phyloP scores from a whole-genome alignment of 2,797 vertebrate species.

The Meriones psammophilus region DNA sequence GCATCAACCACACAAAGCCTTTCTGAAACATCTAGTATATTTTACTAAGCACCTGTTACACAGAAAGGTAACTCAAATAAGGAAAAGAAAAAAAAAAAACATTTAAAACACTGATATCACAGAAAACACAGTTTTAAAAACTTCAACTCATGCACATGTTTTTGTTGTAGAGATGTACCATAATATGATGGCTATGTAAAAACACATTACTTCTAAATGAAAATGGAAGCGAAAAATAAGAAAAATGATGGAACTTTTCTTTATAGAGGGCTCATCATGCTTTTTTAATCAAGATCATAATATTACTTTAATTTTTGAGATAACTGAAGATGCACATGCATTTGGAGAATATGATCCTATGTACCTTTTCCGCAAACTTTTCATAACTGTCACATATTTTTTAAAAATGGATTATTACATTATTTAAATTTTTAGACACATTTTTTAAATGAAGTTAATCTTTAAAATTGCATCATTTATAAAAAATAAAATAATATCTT shows the following conservation, averaged over 20 bases:
- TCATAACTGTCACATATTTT: not conserved
- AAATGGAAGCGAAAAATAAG: not conserved
- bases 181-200: not conserved
- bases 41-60: slow-evolving; percentile 35
- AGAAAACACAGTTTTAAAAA: slow-evolving; percentile 23
- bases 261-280: not conserved
- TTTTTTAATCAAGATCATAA: slow-evolving; percentile 36
- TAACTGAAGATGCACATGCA: not conserved
- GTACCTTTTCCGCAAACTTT: not conserved
- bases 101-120: not conserved
- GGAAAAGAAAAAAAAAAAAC: not conserved
- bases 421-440: slow-evolving; percentile 12
- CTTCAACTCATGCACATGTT: not conserved
- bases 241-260: not conserved
- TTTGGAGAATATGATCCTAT: not conserved
- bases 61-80: not conserved
- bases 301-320: slow-evolving; percentile 5
- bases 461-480: not conserved
- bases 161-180: slow-evolving; percentile 20
- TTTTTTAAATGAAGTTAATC: slow-evolving; percentile 2
- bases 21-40: not conserved
- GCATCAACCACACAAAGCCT: not conserved
- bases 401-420: not conserved
- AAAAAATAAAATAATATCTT: slow-evolving; percentile 43
- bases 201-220: slow-evolving; percentile 38